Conservation (phyloP, 2,888 invertebrate species). For the Sminthurides aquaticus region DNA sequence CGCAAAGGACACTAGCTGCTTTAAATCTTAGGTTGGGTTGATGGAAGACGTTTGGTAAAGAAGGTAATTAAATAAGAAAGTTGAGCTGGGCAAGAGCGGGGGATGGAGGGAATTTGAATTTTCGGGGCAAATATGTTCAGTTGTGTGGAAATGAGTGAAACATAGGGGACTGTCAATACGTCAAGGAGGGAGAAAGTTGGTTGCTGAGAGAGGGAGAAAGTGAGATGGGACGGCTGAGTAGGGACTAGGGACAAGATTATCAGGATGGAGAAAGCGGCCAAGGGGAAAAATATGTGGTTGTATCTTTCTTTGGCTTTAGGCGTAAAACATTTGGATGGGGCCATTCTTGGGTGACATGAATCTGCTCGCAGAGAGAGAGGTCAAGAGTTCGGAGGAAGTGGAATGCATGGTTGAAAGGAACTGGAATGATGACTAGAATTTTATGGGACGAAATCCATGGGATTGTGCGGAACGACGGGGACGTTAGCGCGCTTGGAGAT, state of each 20-base stretch:
- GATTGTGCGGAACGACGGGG: neutral
- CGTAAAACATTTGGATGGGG: neutral
- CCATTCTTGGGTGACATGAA: neutral
- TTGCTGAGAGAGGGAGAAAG: neutral
- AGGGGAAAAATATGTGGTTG: neutral
- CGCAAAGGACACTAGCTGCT: no score
- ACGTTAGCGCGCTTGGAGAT: neutral
- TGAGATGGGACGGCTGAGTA: neutral
- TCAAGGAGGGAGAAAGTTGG: slow-evolving; percentile 2
- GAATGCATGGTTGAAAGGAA: no score
- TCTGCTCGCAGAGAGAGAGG: neutral
- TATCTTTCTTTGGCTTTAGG: no score
- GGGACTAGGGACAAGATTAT: neutral
- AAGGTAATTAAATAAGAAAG: neutral
- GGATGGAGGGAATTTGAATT: slow-evolving; percentile 6
- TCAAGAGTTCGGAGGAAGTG: neutral
- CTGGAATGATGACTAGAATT: no score
- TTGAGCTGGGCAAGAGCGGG: neutral
- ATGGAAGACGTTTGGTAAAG: no score
- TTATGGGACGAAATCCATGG: neutral
- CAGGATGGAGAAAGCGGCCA: neutral
- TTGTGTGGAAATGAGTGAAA: slow-evolving; percentile 1
- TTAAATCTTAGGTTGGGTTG: no score
- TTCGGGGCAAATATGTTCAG: neutral
- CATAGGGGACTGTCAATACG: slow-evolving; percentile 3